phyloP scores from a whole-genome alignment of 2,888 invertebrate species.

The Eupithecia tripunctaria region DNA sequence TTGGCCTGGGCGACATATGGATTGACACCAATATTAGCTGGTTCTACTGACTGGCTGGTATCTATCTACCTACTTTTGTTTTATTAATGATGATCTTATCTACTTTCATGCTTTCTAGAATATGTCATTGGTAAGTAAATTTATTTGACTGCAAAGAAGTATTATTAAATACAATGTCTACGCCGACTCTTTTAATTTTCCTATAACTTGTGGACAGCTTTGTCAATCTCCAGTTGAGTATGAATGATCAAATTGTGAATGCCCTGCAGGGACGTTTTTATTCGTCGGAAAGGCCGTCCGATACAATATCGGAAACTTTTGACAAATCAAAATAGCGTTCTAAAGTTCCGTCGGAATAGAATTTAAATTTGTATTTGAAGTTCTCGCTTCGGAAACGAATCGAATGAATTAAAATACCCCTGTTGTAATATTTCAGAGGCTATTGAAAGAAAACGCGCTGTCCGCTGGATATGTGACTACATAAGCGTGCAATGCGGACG shows the following conservation, averaged over 20 bases:
- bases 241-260: neutral
- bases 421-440: constrained; percentile 87
- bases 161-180: neutral
- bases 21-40: too few species aligned
- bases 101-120: constrained; percentile 70
- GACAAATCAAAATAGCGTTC: too few species aligned
- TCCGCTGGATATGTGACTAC: constrained; percentile 99
- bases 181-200: neutral
- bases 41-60: neutral
- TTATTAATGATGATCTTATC: constrained; percentile 13
- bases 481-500: constrained; percentile 97
- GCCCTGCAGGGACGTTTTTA: too few species aligned
- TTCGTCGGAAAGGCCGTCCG: too few species aligned
- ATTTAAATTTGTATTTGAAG: too few species aligned
- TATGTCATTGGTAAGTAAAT: constrained; percentile 70
- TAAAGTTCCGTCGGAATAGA: too few species aligned
- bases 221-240: too few species aligned
- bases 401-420: too few species aligned
- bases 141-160: neutral
- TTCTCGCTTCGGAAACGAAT: too few species aligned
- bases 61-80: neutral
- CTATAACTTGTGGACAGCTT: neutral
- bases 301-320: too few species aligned
- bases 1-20: too few species aligned
- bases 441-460: constrained; percentile 94